A percentile compares a stretch with the other conserved stretches of the same genome.
phyloP scores from a whole-genome alignment of 1,140 invertebrate species.

The Lepidurus apus region DNA sequence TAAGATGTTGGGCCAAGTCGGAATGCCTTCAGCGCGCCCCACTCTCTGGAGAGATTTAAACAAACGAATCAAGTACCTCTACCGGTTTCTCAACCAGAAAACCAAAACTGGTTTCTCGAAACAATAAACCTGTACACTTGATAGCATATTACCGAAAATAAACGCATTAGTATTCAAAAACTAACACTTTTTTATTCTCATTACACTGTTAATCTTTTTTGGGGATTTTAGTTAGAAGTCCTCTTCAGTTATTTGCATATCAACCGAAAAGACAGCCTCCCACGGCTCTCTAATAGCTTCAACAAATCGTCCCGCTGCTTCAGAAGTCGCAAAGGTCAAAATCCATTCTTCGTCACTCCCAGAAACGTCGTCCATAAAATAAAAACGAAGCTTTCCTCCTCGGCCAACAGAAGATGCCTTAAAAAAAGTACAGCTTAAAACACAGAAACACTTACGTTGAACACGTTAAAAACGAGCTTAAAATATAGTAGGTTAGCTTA shows the following conservation, averaged over 20 bases:
- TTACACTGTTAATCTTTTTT: neutral
- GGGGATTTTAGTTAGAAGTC: neutral
- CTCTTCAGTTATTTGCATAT: conserved; percentile 25
- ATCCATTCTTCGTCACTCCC: conserved; percentile 28
- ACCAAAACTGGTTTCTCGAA: conserved; percentile 49
- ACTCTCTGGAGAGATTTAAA: conserved; percentile 68
- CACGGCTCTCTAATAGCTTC: conserved; percentile 27
- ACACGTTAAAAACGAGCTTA: neutral
- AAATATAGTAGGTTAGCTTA: neutral
- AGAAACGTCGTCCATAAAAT: conserved; percentile 25
- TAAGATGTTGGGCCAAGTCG: conserved; percentile 55
- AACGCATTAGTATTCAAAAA: neutral
- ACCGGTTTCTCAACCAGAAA: conserved; percentile 69
- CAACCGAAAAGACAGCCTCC: conserved; percentile 28
- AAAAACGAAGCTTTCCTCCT: conserved; percentile 23
- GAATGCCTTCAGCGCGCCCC: conserved; percentile 57
- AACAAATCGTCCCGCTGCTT: conserved; percentile 18
- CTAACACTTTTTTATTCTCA: conserved; percentile 7
- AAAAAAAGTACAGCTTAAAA: neutral
- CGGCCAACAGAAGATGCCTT: conserved; percentile 14
- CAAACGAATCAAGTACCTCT: conserved; percentile 66
- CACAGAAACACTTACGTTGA: neutral
- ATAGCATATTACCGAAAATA: neutral
- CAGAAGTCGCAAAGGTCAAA: conserved; percentile 23
- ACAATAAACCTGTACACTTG: neutral